Base-by-base conservation (phyloP, 2,797 vertebrate species). In the Crax fasciolata region DNA sequence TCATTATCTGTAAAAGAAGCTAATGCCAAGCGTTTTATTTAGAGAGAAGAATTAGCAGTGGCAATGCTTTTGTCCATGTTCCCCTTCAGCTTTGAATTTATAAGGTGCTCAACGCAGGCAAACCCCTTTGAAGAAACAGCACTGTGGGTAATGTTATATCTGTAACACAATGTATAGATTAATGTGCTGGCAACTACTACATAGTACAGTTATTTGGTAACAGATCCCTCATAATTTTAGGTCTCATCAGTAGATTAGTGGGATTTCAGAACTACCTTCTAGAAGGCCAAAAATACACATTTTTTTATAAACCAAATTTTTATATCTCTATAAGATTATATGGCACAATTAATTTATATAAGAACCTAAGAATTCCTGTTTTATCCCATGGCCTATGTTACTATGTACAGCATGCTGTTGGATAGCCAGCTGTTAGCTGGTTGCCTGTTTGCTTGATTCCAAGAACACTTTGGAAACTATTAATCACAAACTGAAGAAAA, bases 151-250 rank as follows among this genome's bases (percentile, higher is more conserved):
- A 46, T 21, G 14, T 28, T 52, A 7, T 24, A 11, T 14, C 10
- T 70, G 6, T 61, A 57, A 23, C 65, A 52, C 8, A 55, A 7
- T 1, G 30, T 27, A 59, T 7, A 61, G 38, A 15, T 74, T 49
- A 5, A 19, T 30, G 9, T 28, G 4, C 25, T 32, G 38, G 10
- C 7, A 58, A 51, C 11, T 15, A 21, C 21, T 13, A 10, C 2
- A 4, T 1, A 18, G 32, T 4, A 16, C 23, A 71, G 13, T 3
- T 65, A 21, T 0, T 0, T 5, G 6, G 13, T 10, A 32, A 38
- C 13, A 66, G 59, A 28, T 8, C 4, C 15, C 8, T 67, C 23
- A 11, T 6, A 61, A 43, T 59, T 92, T 85, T 2, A 0, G 20
- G 15, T 52, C 3, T 85, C 44, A 28, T 4, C n/a, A 43, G 10